Evolutionary conservation across 2,888 invertebrate species (phyloP).

Genomic region (Apamea epomidion): DNA sequence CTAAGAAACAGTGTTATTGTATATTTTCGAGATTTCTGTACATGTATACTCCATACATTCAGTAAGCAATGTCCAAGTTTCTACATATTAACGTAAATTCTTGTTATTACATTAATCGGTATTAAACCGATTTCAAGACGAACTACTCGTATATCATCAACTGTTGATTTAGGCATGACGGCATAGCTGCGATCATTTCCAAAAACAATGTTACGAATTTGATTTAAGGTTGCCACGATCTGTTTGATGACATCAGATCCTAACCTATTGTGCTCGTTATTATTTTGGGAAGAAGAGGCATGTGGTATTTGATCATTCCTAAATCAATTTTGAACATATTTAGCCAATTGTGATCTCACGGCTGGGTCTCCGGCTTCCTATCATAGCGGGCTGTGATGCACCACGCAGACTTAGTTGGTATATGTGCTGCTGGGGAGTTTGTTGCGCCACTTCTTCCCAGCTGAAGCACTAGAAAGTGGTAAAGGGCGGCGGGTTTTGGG

Average conservation of each 20-base stretch:
- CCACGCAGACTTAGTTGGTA: background rate
- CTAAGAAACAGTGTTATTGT: constrained; percentile 5
- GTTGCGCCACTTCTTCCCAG: background rate
- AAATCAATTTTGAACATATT: background rate
- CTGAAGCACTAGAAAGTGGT: background rate
- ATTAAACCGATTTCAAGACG: constrained; percentile 44
- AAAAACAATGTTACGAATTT: constrained; percentile 33
- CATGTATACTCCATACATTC: constrained; percentile 20
- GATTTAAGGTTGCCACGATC: constrained; percentile 6
- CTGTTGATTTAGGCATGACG: constrained; percentile 41
- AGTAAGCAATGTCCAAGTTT: background rate
- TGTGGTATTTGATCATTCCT: constrained; percentile 14
- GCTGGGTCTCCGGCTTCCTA: background rate
- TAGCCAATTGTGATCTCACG: background rate
- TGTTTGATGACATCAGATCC: constrained; percentile 46
- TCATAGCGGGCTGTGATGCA: background rate
- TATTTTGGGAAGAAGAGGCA: constrained; percentile 24
- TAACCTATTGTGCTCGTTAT: constrained; percentile 16
- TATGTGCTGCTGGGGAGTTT: background rate
- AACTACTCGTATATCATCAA: constrained; percentile 2
- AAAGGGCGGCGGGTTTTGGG: background rate
- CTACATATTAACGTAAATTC: background rate
- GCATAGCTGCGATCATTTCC: constrained; percentile 39
- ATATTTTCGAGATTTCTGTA: constrained; percentile 7
- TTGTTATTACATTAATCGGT: constrained; percentile 1